A percentile compares a stretch with the other conserved stretches of the same genome.
phyloP scores from a whole-genome alignment of 2,888 invertebrate species.

The Parascotia fuliginaria region DNA sequence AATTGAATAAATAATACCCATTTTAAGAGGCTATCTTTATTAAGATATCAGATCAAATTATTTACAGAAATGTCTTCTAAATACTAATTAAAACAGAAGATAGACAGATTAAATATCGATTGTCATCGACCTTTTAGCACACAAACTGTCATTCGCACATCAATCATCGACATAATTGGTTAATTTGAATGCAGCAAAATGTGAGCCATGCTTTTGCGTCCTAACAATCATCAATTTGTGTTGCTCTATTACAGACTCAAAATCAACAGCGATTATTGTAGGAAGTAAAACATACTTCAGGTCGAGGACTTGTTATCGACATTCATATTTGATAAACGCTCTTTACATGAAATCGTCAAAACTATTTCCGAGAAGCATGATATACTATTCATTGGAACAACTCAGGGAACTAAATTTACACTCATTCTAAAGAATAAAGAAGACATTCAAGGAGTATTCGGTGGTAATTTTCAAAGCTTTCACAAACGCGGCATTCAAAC shows the following conservation, averaged over 20 bases:
- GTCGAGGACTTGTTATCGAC: conserved; percentile 46
- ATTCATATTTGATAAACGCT: conserved; percentile 54
- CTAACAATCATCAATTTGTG: no score
- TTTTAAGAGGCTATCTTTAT: no score
- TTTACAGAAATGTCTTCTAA: no score
- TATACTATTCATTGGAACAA: conserved; percentile 54
- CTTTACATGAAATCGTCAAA: conserved; percentile 59
- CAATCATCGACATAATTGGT: no score
- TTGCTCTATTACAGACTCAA: conserved; percentile 27
- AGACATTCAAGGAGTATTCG: conserved; percentile 61
- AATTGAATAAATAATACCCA: no score
- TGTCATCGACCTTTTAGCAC: no score
- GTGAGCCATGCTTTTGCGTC: no score
- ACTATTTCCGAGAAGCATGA: conserved; percentile 56
- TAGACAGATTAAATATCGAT: no score
- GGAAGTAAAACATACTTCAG: conserved; percentile 56
- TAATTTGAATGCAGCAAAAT: no score
- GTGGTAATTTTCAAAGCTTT: conserved; percentile 64
- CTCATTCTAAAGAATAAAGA: conserved; percentile 60
- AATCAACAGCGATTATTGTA: conserved; percentile 60
- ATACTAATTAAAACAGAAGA: no score
- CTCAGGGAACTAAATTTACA: conserved; percentile 50
- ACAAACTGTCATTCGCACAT: no score
- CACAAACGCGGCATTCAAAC: conserved; percentile 56
- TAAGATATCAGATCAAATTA: no score